Base-by-base conservation (phyloP, 2,888 invertebrate genomes). In the Patella pellucida region DNA sequence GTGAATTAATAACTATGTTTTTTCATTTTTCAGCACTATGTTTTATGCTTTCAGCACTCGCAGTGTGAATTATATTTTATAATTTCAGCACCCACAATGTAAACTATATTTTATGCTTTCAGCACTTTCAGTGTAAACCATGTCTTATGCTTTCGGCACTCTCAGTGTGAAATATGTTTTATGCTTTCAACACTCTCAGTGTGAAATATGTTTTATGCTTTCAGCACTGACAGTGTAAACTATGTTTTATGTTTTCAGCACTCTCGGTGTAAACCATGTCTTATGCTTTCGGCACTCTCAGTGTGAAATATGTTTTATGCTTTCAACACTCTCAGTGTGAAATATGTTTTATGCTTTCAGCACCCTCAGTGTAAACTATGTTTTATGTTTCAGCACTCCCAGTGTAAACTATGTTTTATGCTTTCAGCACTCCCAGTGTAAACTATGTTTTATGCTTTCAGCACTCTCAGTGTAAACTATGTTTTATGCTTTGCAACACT, bases 361-460 rank as follows among this genome's bases (percentile, higher is more conserved):
- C 31, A 31, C 23, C n/a, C n/a, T n/a, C n/a, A n/a, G 31, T 68
- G 68, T 27, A 27, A 31, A 68, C 9, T 31, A 31, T 3, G 31
- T 3, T 31, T 31, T 4, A 31, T 31, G n/a, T n/a, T n/a, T 7
- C 31, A 31, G 31, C 31, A 31, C 23, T 68, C 23, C 14, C 31
- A 11, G 31, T 68, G 31, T 69, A 94, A 94, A 88, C 86, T 93
- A 54, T 91, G 94, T 76, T 93, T 93, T 50, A 93, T 93, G 74
- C 82, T 85, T 86, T 51, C 92, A 93, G 90, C 94, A 93, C 84
- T 94, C 94, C 93, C 92, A 93, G 77, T 95, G 95, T 87, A 94
- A 94, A n/a, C n/a, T n/a, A n/a, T n/a, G n/a, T n/a, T n/a, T n/a
- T 93, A 41, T 93, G 82, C 94, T n/a, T 94, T 94, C 92, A 93